Evolutionary conservation across 2,888 invertebrate genomes (phyloP), one percentile per base, ranked within the genome.

Genomic region (Congeria kusceri): DNA sequence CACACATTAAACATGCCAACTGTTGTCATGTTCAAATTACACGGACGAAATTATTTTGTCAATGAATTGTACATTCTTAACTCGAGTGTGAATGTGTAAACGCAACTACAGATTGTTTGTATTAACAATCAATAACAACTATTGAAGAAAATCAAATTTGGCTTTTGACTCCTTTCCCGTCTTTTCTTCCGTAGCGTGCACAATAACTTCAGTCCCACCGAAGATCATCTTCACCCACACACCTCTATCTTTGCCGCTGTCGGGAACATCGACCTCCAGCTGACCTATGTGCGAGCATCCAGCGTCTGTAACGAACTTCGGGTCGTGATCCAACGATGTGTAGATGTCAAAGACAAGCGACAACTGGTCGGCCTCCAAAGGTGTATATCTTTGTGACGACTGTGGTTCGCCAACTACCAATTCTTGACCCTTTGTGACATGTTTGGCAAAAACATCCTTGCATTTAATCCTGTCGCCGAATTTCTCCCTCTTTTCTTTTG

Each of bases 201-300:
- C 83, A 27, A 70, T 77, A 11, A 87, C 70, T 76, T 87, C 87
- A 13, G 87, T 86, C n/a, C 83, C 83, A 7, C 87, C 84, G 68
- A 86, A 86, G 11, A 80, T 78, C 69, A 87, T 77, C 27, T 66
- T 74, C 7, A 83, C 80, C 57, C 58, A 66, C 15, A 87, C 80
- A 49, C 79, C 80, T 13, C 80, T 66, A n/a, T 84, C 79, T 47
- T 77, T 83, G 15, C 78, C 79, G 1, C 76, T 78, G 25, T 73
- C 68, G 0, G 80, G 76, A 18, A 86, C 58, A 20, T 80, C 71
- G 23, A 87, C 80, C 28, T 79, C 77, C 0, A 87, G 70, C 49
- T 79, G 80, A 15, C 87, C 87, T 2, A 86, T 58, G 65, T 81
- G 77, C 13, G 53, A 18, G 67, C 87, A 81, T 18, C 69, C 62